Base-by-base conservation (phyloP, 2,797 vertebrate genomes). In the Uromys caudimaculatus region DNA sequence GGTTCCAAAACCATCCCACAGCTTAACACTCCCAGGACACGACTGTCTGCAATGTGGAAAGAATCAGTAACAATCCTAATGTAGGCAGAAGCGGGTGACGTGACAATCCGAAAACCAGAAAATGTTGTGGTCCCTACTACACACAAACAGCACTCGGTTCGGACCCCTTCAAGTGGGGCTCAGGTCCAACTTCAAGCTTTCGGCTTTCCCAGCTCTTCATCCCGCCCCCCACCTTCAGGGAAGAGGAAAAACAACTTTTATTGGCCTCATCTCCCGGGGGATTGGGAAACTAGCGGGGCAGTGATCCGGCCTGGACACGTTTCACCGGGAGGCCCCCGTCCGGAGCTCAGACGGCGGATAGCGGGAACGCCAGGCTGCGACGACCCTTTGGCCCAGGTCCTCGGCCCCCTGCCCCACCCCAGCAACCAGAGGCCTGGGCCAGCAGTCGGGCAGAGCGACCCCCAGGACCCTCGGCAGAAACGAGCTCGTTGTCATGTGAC, bases 191-290 rank as follows among this genome's bases (percentile, higher is more conserved):
- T 94, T 85, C 76, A 58, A 60, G 77, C 89, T 64, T 88, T 56
- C 78, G 47, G 0, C 85, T 69, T 91, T 38, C 88, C 88, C 86
- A 79, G 96, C 56, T 91, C 83, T 50, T 62, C 95, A 82, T 95
- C 94, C 97, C 85, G 86, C 93, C 96, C 90, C 85, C 95, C 96
- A 88, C 94, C 75, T 50, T 60, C 12, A 64, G 93, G 93, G 97
- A 94, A 92, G 94, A 96, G 97, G 95, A 93, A 97, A 98, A 98
- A 97, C 97, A 98, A 98, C 97, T 97, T 98, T 97, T 98, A 97
- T 97, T 94, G 95, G 96, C 87, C 96, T 97, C 78, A 9, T 87
- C 90, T 93, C 96, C 90, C 82, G 1, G 96, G 76, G 92, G 89
- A 85, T 16, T 56, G 94, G 87, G 90, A 88, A 97, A 97, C 92